Evolutionary conservation across 53 echinoderm and acorn worm genomes (phyloP), one percentile per base, ranked within the genome.

Genomic region (Arbacia lixula): DNA sequence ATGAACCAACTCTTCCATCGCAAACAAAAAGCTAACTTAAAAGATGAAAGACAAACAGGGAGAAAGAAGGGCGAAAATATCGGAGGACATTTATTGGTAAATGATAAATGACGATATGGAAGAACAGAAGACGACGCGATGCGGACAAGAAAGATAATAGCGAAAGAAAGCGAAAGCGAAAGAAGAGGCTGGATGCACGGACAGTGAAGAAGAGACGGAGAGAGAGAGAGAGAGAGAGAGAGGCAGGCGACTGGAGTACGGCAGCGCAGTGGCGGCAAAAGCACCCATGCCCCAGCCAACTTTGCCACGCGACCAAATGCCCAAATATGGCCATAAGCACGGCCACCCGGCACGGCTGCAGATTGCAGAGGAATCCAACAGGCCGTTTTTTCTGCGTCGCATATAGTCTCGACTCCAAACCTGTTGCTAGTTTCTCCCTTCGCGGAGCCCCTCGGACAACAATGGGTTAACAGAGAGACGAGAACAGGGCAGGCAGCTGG

Each of bases 281-380:
- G 8, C 46, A 8, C 8, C 14, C 8, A 78, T 56, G 78, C 58
- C 78, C 57, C 39, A 61, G 82, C 43, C 63, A 81, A 81, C 30
- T 53, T 81, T 63, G 82, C 82, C 82, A 81, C 82, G 82, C 82
- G 82, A 81, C 82, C 82, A 81, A 63, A 81, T 81, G 63, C 50
- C 82, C 82, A 81, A 81, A 81, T 81, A 81, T 63, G 82, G 82
- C 42, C 65, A 81, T 63, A 46, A 81, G 82, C 82, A 33, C 82
- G 82, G 82, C 82, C 82, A 81, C 82, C 82, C 82, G 63, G 62
- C 62, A 28, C 64, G 43, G 64, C 1, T 6, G 31, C 32, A 81
- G 82, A 81, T 62, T 81, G 82, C 82, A 30, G 32, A 50, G 82
- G 82, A 81, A 81, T 81, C 82, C 46, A 81, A 81, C 82, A 81